Evolutionary conservation across 2,113 vertebrate species (phyloP).

Genomic region (Tursiops truncatus): DNA sequence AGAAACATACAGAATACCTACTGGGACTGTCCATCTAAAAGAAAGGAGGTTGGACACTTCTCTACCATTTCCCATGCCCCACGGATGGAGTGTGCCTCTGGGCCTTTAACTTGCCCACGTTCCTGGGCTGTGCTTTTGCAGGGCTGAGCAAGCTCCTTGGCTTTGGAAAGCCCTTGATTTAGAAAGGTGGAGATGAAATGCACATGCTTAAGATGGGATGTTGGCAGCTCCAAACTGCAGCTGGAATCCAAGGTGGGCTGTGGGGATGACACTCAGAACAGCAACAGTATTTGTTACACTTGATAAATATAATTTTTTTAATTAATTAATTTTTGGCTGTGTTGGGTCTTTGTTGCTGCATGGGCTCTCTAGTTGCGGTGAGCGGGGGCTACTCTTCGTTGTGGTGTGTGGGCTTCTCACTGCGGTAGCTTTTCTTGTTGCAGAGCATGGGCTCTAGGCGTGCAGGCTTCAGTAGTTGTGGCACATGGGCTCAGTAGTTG

Average conservation of each 20-base stretch:
- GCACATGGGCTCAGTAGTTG: too few relatives aligned
- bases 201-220: background rate
- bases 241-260: background rate
- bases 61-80: fast-evolving
- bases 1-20: background rate
- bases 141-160: background rate
- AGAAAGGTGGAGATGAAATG: background rate
- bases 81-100: background rate
- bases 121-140: background rate
- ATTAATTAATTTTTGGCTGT: too few relatives aligned
- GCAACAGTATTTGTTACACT: background rate
- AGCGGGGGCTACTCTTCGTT: too few relatives aligned
- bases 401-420: too few relatives aligned
- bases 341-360: too few relatives aligned
- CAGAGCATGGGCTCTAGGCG: too few relatives aligned
- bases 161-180: background rate
- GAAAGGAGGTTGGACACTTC: too few relatives aligned
- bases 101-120: background rate
- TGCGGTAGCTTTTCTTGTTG: too few relatives aligned
- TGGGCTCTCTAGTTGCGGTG: too few relatives aligned
- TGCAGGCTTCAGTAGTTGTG: too few relatives aligned
- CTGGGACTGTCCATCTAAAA: background rate
- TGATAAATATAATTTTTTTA: background rate
- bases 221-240: background rate
- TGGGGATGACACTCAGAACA: background rate